Evolutionary conservation across 2,888 invertebrate species (phyloP).

Genomic region (Noctua fimbriata): DNA sequence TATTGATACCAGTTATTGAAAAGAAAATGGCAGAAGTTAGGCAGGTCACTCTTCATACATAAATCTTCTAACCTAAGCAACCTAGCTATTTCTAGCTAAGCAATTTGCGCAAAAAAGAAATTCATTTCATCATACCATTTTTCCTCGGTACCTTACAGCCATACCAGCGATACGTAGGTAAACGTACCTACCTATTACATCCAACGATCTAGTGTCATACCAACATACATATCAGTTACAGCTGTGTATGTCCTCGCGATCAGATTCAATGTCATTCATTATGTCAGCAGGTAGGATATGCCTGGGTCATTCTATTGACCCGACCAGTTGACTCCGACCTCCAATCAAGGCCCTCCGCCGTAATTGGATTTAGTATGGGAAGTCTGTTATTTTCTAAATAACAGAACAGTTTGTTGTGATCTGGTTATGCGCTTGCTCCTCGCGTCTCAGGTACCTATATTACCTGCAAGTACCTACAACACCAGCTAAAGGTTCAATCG

Average conservation of each 20-base stretch:
- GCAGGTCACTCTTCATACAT: too few species aligned
- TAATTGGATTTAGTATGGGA: constrained; percentile 51
- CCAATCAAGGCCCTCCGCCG: constrained; percentile 31
- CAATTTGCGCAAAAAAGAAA: not conserved
- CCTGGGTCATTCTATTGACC: constrained; percentile 48
- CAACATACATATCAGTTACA: constrained; percentile 10
- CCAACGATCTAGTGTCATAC: constrained; percentile 8
- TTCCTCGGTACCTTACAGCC: not conserved
- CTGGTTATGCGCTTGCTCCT: constrained; percentile 20
- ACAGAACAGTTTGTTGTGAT: constrained; percentile 20
- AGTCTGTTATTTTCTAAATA: constrained; percentile 42
- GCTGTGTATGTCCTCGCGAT: constrained; percentile 11
- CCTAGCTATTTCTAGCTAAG: not conserved
- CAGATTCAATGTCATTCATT: constrained; percentile 44
- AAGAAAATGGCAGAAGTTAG: not conserved
- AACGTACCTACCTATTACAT: not conserved
- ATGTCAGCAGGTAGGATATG: constrained; percentile 9
- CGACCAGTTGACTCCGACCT: constrained; percentile 51
- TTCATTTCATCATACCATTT: not conserved
- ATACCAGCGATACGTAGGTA: not conserved
- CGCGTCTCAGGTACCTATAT: not conserved
- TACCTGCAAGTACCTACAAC: not conserved
- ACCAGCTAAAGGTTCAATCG: not conserved
- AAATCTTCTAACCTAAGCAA: too few species aligned
- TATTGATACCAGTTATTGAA: too few species aligned